Evolutionary conservation across 2,888 invertebrate genomes (phyloP).

Genomic region (Colletes collaris): DNA sequence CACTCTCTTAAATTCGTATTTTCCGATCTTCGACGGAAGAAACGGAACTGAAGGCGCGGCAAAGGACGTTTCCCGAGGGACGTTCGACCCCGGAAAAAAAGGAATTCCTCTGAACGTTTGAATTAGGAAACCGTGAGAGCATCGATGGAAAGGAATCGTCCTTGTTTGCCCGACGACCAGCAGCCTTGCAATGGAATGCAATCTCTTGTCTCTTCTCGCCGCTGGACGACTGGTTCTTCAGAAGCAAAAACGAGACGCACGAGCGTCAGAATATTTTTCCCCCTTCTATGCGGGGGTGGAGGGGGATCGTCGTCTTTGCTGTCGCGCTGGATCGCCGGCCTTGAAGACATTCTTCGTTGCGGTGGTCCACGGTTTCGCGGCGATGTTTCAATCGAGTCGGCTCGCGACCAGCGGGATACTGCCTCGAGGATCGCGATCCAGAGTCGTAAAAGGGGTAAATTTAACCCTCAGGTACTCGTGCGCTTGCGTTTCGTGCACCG

Average conservation of each 20-base stretch:
- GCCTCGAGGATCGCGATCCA: not conserved
- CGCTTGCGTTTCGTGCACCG: no score
- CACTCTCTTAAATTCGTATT: no score
- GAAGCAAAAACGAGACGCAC: slow-evolving; percentile 60
- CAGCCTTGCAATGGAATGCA: slow-evolving; percentile 69
- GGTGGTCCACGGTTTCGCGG: slow-evolving; percentile 39
- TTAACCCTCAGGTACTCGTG: no score
- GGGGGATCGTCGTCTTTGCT: slow-evolving; percentile 46
- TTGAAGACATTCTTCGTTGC: slow-evolving; percentile 66
- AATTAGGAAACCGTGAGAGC: slow-evolving; percentile 16
- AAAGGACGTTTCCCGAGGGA: not conserved
- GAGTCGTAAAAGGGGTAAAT: not conserved
- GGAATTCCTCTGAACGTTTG: not conserved
- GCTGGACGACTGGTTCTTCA: slow-evolving; percentile 66
- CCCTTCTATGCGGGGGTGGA: slow-evolving; percentile 11
- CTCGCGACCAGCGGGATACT: not conserved
- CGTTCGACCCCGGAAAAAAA: not conserved
- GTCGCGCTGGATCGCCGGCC: slow-evolving; percentile 51
- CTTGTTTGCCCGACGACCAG: slow-evolving; percentile 51
- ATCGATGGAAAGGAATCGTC: slow-evolving; percentile 52
- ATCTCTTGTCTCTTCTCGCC: slow-evolving; percentile 63
- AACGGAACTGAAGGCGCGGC: no score
- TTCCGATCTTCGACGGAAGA: no score
- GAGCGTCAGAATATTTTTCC: slow-evolving; percentile 56
- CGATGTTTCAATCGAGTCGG: slow-evolving; percentile 46